Base-by-base conservation (phyloP, 2,888 invertebrate species). In the Rhingia campestris region DNA sequence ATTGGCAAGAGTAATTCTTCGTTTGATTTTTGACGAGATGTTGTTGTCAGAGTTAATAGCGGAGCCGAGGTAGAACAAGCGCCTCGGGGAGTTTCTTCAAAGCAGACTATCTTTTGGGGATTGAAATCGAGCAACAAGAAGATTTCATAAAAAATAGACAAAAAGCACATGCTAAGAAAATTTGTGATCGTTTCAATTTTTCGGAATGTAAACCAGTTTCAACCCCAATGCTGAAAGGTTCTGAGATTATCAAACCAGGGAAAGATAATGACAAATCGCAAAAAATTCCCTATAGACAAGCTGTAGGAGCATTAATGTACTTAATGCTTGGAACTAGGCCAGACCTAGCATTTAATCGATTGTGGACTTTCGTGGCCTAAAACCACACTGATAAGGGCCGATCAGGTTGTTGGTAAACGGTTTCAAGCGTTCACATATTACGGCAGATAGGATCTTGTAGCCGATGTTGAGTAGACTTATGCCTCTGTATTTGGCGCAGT, bases 21-120 rank as follows among this genome's bases (percentile, higher is more conserved):
- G n/a, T n/a, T n/a, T n/a, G n/a, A n/a, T n/a, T n/a, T n/a, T n/a
- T n/a, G n/a, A n/a, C n/a, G n/a, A n/a, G n/a, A n/a, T n/a, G n/a
- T n/a, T n/a, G n/a, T n/a, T n/a, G n/a, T n/a, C n/a, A n/a, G n/a
- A n/a, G n/a, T n/a, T n/a, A n/a, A n/a, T n/a, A n/a, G n/a, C n/a
- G n/a, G n/a, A n/a, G n/a, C n/a, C n/a, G n/a, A n/a, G n/a, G n/a
- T n/a, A n/a, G n/a, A n/a, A n/a, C n/a, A n/a, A n/a, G n/a, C n/a
- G n/a, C n/a, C n/a, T n/a, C n/a, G n/a, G n/a, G n/a, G n/a, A n/a
- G n/a, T n/a, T n/a, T n/a, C n/a, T n/a, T n/a, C n/a, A 92, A 86
- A 88, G 91, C 30, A 87, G 89, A 35, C 88, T 89, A 32, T 86
- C 90, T 43, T 88, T 64, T 86, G 12, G 86, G 81, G 47, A 39